Evolutionary conservation across 2,113 vertebrate species (phyloP).

Genomic region (Crotalus viridis): DNA sequence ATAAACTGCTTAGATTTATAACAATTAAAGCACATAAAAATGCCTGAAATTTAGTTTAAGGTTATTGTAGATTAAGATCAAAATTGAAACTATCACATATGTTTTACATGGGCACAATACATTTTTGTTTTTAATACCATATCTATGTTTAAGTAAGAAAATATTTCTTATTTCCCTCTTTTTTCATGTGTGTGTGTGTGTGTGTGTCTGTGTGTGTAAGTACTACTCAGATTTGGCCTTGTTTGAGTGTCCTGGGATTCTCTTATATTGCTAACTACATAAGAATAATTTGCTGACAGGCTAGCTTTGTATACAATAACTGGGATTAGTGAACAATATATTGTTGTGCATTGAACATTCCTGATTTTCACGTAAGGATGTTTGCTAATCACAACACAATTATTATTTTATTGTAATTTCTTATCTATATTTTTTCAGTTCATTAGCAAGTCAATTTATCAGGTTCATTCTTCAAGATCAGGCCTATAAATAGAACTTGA

Average conservation of each 20-base stretch:
- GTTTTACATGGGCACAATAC: not conserved
- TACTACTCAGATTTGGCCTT: not conserved
- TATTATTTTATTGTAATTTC: conserved; percentile 50
- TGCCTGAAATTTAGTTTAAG: not conserved
- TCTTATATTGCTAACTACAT: not conserved
- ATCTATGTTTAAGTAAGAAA: not conserved
- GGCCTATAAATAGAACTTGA: not conserved
- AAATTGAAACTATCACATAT: not conserved
- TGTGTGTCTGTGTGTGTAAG: not conserved
- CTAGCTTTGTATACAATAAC: conserved; percentile 34
- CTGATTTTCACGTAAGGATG: conserved; percentile 50
- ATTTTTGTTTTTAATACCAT: not conserved
- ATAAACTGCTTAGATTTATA: not conserved
- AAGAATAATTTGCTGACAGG: not conserved
- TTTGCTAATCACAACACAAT: conserved; percentile 48
- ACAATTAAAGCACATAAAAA: not conserved
- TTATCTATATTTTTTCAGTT: conserved; percentile 44
- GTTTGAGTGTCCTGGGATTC: not conserved
- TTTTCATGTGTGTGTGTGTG: not conserved
- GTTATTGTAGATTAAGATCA: not conserved
- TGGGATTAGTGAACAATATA: conserved; percentile 56
- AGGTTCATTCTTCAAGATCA: not conserved
- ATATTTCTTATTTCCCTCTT: not conserved
- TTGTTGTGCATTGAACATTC: conserved; percentile 44
- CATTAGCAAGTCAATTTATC: conserved; percentile 43